Base-by-base conservation (phyloP, 30 jellyfish, hydroid and myxozoan genomes). In the Phacellophora camtschatica region DNA sequence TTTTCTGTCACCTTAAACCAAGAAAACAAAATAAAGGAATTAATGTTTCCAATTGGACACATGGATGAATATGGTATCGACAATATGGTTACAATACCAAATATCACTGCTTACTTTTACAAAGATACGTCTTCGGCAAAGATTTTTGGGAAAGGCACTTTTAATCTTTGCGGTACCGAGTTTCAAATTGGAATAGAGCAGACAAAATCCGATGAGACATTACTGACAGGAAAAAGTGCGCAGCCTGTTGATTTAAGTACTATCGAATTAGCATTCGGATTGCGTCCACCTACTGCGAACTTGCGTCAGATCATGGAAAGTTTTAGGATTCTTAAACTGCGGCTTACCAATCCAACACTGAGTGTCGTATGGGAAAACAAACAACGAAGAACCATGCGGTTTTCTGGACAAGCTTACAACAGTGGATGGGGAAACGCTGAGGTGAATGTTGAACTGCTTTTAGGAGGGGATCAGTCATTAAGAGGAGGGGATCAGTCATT, bases 181-280 rank as follows among this genome's bases (percentile, higher is more conserved):
- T 83, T 83, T 51, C 63, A 83, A 13, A 58, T 83, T 56, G 45
- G 62, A 56, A 57, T 83, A 23, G 95, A 83, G 68, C 95, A 83
- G 53, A 69, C 88, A 15, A 63, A 71, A 29, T 66, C 79, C 35
- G 95, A 70, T 34, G 82, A 49, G 36, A 83, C 95, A 1, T 39
- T 83, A 16, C 45, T 83, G 42, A 46, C 86, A 13, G 95, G 95
- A 3, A 62, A 53, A n/a, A 83, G 95, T 34, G 59, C 87, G 2
- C 74, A 83, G 29, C 95, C 95, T 7, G 71, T 83, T 2, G 87
- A 69, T 34, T 20, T 83, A 27, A 83, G 95, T 68, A 83, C 87
- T 22, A 75, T 83, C 10, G 95, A 83, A 51, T 83, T 83, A 23
- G 95, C 95, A 1, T 83, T 83, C 57, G 95, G 95, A 1, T 33